A percentile compares a stretch with the other conserved stretches of the same genome.
Evolutionary conservation across 2,113 vertebrate species (phyloP).

Genomic region (Mastomys coucha): DNA sequence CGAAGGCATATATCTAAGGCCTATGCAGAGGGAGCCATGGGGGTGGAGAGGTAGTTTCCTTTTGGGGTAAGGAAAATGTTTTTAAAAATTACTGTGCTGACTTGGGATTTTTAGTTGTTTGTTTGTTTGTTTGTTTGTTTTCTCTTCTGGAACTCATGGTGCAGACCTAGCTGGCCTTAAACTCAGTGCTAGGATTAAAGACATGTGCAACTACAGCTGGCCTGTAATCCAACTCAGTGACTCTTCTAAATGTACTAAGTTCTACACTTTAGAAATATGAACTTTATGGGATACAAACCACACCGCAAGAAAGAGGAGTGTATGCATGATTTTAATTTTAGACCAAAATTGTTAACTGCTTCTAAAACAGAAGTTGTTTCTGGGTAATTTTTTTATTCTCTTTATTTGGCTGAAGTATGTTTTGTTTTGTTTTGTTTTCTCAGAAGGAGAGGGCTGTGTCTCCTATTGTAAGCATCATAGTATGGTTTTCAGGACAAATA

Average conservation of each 20-base stretch:
- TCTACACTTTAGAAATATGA: background rate
- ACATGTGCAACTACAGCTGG: background rate
- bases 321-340: slow-evolving; percentile 36
- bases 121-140: too few relatives aligned
- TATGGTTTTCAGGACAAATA: slow-evolving; percentile 63
- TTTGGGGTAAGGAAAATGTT: background rate
- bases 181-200: background rate
- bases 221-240: background rate
- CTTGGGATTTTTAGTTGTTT: too few relatives aligned
- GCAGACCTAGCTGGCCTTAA: background rate
- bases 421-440: slow-evolving; percentile 47
- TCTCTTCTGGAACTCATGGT: too few relatives aligned
- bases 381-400: slow-evolving; percentile 30
- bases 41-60: background rate
- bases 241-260: background rate
- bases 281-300: background rate
- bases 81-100: background rate
- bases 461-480: slow-evolving; percentile 55
- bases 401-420: slow-evolving; percentile 52
- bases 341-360: background rate
- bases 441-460: slow-evolving; percentile 51
- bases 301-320: background rate
- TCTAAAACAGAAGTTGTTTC: slow-evolving; percentile 53
- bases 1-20: background rate
- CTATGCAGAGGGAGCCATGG: background rate